A percentile compares a stretch with the other conserved stretches of the same genome.
phyloP scores from a whole-genome alignment of 2,888 invertebrate genomes.

The Aphrophora alni region DNA sequence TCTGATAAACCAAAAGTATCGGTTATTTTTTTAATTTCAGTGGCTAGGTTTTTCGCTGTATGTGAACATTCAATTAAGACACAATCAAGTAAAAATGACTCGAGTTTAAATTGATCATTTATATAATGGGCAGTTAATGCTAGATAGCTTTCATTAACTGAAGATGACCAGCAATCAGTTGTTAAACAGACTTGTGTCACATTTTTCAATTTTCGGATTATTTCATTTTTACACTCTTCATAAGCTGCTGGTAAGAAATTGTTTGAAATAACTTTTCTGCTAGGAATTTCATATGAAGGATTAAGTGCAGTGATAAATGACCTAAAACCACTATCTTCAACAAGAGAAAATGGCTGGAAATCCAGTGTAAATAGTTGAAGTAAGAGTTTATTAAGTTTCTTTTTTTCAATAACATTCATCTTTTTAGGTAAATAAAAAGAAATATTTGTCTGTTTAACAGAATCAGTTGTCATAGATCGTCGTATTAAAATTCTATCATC shows the following conservation, averaged over 20 bases:
- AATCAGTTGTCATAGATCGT: too few species aligned
- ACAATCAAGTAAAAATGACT: constrained; percentile 21
- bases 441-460: too few species aligned
- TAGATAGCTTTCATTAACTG: constrained; percentile 24
- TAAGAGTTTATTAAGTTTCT: constrained; percentile 21
- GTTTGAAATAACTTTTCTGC: constrained; percentile 19
- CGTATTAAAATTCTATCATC: too few species aligned
- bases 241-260: constrained; percentile 18
- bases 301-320: constrained; percentile 3
- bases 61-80: not conserved
- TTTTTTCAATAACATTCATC: constrained; percentile 11
- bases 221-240: constrained; percentile 1
- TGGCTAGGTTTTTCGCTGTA: constrained; percentile 17
- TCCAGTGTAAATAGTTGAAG: constrained; percentile 15
- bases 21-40: constrained; percentile 14
- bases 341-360: constrained; percentile 34
- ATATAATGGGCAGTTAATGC: constrained; percentile 29
- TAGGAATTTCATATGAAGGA: constrained; percentile 24
- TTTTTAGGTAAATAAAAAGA: too few species aligned
- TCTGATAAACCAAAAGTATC: not conserved
- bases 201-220: not conserved
- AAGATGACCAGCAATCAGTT: constrained; percentile 29
- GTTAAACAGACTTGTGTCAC: constrained; percentile 20
- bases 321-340: constrained; percentile 32
- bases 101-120: constrained; percentile 9